A percentile compares a stretch with the other conserved stretches of the same genome.
Evolutionary conservation across 2,888 invertebrate genomes (phyloP).

Genomic region (Mactromeris polynyma): DNA sequence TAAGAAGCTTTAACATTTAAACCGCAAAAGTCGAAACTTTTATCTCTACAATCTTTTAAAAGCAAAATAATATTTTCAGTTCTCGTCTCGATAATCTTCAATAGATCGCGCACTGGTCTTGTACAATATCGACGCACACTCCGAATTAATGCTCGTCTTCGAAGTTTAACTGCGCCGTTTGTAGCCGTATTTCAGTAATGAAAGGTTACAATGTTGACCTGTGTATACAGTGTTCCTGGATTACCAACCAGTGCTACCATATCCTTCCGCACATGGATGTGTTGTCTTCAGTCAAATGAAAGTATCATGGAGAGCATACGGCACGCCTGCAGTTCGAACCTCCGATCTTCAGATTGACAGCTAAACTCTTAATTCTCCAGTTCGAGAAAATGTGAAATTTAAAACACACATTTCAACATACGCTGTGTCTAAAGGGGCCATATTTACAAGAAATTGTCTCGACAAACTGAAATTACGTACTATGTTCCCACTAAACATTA

Average conservation of each 20-base stretch:
- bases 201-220: background rate
- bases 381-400: too few species aligned
- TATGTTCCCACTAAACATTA: too few species aligned
- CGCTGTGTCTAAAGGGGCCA: too few species aligned
- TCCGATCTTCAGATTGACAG: too few species aligned
- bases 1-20: background rate
- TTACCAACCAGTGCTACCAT: background rate
- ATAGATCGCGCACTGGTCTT: background rate
- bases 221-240: background rate
- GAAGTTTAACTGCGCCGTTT: background rate
- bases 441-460: too few species aligned
- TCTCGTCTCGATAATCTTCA: background rate
- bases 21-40: background rate
- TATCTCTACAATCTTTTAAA: background rate
- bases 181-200: background rate
- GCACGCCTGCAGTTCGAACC: too few species aligned
- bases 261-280: background rate
- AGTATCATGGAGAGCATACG: too few species aligned
- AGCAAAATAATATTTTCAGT: background rate
- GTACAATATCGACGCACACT: background rate
- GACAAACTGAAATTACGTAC: too few species aligned
- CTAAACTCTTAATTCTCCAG: too few species aligned
- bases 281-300: too few species aligned
- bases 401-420: too few species aligned
- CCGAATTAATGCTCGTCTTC: background rate